A percentile compares a stretch with the other conserved stretches of the same genome.
Evolutionary conservation across 30 jellyfish, hydroid and myxozoan genomes (phyloP).

Genomic region (Nemopilema nomurai): DNA sequence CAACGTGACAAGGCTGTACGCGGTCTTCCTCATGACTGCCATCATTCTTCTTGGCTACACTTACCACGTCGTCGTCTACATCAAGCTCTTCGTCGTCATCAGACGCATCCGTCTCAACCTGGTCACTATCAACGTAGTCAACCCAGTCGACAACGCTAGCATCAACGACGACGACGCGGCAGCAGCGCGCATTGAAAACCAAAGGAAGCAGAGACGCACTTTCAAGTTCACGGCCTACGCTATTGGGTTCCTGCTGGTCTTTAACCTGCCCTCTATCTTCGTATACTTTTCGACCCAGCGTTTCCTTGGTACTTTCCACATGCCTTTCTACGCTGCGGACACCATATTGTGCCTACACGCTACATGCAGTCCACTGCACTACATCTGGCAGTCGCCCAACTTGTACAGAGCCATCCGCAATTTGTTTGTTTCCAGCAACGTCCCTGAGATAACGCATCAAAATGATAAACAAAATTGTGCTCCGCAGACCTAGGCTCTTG

Average conservation of each 20-base stretch:
- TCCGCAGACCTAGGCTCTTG: too few relatives aligned
- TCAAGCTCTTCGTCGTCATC: not conserved
- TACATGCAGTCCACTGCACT: not conserved
- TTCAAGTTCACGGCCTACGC: not conserved
- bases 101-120: not conserved
- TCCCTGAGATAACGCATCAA: too few relatives aligned
- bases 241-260: not conserved
- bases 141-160: not conserved
- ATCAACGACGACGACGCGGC: not conserved
- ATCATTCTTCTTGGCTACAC: not conserved
- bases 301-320: not conserved
- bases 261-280: not conserved
- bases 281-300: not conserved
- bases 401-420: not conserved
- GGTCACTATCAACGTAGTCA: not conserved
- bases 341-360: not conserved
- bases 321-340: not conserved
- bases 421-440: too few relatives aligned
- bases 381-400: not conserved
- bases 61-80: not conserved
- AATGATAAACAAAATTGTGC: not conserved
- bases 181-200: not conserved
- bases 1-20: not conserved
- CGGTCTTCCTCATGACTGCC: not conserved
- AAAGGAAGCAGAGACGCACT: not conserved